Conservation (phyloP, 92 coral and sea anemone genomes). For the Parazoanthus atlanticus region DNA sequence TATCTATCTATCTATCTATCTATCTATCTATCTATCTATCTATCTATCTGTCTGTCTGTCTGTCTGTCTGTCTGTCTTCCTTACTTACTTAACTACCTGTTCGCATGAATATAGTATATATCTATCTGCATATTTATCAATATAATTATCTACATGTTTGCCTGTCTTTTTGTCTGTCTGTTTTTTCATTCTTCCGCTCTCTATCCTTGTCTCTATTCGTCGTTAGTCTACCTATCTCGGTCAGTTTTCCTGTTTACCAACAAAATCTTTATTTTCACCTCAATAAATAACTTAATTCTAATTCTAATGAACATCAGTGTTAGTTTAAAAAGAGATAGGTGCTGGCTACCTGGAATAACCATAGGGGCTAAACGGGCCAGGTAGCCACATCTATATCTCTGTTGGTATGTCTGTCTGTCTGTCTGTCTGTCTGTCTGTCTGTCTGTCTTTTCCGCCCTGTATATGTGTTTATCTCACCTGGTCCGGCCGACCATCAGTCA, state of each 20-base stretch:
- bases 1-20: no score
- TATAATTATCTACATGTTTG: neutral
- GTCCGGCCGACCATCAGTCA: slow-evolving; percentile 99
- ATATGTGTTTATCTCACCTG: slow-evolving; percentile 61
- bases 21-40: no score
- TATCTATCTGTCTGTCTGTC: neutral
- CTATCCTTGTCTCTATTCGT: neutral
- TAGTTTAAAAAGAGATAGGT: no score
- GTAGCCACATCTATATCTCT: no score
- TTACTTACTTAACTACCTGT: no score
- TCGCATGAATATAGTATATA: no score
- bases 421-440: neutral
- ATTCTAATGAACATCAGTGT: no score
- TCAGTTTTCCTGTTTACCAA: neutral
- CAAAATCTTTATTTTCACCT: no score
- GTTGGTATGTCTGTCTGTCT: neutral
- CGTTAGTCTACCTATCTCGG: neutral
- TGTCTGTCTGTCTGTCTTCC: neutral
- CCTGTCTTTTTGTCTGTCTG: neutral
- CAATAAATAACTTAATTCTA: no score
- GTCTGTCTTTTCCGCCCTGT: no score
- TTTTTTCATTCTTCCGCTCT: neutral
- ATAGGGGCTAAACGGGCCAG: no score
- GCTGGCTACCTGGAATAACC: no score
- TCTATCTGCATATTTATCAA: neutral